phyloP scores from a whole-genome alignment of 2,113 vertebrate genomes.

The Chinchilla lanigera region DNA sequence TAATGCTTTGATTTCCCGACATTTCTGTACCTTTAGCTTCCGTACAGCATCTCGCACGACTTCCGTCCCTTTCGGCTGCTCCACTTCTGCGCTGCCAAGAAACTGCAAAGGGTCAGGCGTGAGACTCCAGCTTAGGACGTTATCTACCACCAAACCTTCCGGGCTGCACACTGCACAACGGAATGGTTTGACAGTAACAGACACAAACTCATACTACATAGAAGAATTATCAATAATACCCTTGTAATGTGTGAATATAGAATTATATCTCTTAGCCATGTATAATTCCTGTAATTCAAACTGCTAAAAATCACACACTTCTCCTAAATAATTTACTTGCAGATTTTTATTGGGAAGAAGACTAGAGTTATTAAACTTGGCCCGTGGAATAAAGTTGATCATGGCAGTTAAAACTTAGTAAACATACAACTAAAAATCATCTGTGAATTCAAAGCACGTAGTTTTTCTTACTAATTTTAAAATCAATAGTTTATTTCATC shows the following conservation, averaged over 20 bases:
- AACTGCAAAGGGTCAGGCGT: constrained; percentile 88
- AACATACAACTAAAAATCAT: not conserved
- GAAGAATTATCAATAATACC: not conserved
- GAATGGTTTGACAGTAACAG: not conserved
- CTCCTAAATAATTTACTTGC: not conserved
- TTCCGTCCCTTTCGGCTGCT: constrained; percentile 98
- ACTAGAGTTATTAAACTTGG: not conserved
- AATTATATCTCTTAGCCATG: not conserved
- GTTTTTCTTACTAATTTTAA: not conserved
- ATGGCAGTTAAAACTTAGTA: not conserved
- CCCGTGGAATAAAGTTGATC: not conserved
- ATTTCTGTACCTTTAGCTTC: constrained; percentile 94
- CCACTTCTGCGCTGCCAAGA: constrained; percentile 98
- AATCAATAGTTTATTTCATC: not conserved
- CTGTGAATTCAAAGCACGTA: not conserved
- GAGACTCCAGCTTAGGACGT: constrained; percentile 40
- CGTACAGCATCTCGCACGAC: constrained; percentile 97
- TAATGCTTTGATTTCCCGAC: not conserved
- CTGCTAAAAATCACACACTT: not conserved
- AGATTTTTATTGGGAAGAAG: not conserved
- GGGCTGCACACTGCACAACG: not conserved
- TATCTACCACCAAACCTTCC: not conserved
- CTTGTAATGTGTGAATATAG: not conserved
- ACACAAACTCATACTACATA: not conserved
- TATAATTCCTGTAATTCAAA: not conserved